Evolutionary conservation across 2,797 vertebrate species (phyloP), one percentile per base, ranked within the genome.

Genomic region (Coregonus sp.): DNA sequence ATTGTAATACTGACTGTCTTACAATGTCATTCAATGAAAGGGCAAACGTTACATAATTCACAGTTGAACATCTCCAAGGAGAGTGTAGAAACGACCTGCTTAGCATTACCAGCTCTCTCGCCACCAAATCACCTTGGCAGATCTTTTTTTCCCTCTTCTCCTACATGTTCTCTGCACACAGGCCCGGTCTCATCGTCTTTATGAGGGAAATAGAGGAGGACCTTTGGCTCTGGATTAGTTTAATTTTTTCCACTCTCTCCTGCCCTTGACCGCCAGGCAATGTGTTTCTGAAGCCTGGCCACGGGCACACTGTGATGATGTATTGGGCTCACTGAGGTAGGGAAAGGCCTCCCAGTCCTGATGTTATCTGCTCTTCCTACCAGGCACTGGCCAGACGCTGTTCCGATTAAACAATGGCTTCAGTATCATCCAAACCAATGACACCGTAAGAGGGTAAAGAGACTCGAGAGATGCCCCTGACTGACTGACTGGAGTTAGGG

Each of bases 321-420:
- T 50, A n/a, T 72, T 50, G 66, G 70, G 77, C 73, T 81, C 56
- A 52, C 37, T 80, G 18, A 54, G 76, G 70, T 76, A 77, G 56
- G 35, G 47, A n/a, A 5, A 20, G 50, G 76, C 81, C 78, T 87
- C 72, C 73, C 72, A 85, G 52, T 71, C 80, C 74, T 90, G 51
- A 90, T 47, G 1, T 85, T 89, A 72, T 89, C 82, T 84, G 47
- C 90, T 86, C 90, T 77, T 68, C 77, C 72, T 92, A 92, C 81
- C 93, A 99, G 98, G 94, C 90, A 92, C 94, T 47, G 94, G 90
- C 68, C 96, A 94, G 85, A 96, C 95, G 2, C 87, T 98, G 82
- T 98, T 99, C 91, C 93, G 98, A 81, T 93, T 92, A 75, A 94
- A 96, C 87, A 94, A 92, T 82, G 97, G 97, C 88, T 99, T 99